These are phyloP conservation scores for Micropoecilia bifurca DNA, from an alignment of 2,797 vertebrate genomes.

Conservation along the genomic window DNA sequence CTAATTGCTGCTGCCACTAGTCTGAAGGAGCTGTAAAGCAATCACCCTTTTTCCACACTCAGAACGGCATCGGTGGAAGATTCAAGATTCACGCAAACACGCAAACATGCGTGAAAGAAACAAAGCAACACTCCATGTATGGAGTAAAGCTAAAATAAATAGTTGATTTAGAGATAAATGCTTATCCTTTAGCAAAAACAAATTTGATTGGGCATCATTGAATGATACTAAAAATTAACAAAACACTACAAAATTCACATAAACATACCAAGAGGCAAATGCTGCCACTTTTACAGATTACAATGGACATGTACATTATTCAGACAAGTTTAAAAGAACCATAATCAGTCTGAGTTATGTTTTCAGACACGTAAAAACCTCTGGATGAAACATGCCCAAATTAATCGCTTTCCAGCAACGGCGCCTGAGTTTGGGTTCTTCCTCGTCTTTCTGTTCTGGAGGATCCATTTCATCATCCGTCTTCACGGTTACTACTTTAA, in stretches of 20 bases:
- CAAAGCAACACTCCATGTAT: too few relatives aligned
- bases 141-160: too few relatives aligned
- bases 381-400: conserved; percentile 44
- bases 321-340: conserved; percentile 34
- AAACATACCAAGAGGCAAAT: not conserved
- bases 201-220: not conserved
- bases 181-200: not conserved
- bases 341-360: conserved; percentile 35
- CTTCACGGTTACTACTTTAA: conserved; percentile 61
- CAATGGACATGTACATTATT: conserved; percentile 21
- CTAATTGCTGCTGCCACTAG: too few relatives aligned
- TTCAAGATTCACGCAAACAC: too few relatives aligned
- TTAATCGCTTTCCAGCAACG: conserved; percentile 30
- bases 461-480: conserved; percentile 64
- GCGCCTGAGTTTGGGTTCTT: conserved; percentile 46
- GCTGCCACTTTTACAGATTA: conserved; percentile 16
- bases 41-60: too few relatives aligned
- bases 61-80: too few relatives aligned
- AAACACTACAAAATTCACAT: not conserved
- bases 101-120: too few relatives aligned
- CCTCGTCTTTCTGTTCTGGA: conserved; percentile 51
- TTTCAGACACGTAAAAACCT: conserved; percentile 33
- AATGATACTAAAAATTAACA: not conserved
- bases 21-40: too few relatives aligned
- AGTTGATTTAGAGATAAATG: too few relatives aligned